Percentiles rank a stretch among this genome's conserved stretches.
phyloP scores from a whole-genome alignment of 2,888 invertebrate species.

The Ormyrus labotus region DNA sequence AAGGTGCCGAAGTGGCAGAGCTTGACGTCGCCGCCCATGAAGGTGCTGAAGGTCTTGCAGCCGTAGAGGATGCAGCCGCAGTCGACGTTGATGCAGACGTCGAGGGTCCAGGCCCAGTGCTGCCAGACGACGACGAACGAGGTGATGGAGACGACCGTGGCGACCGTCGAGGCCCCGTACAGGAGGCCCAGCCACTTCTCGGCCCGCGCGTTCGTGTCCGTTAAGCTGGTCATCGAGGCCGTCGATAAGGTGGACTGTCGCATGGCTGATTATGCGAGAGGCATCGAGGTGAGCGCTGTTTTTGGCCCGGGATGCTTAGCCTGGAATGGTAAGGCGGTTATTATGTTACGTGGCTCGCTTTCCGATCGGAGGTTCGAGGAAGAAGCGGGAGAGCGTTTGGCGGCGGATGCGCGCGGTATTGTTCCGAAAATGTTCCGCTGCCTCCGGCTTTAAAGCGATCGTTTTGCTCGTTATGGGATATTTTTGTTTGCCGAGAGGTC shows the following conservation, averaged over 20 bases:
- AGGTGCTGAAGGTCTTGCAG: conserved; percentile 69
- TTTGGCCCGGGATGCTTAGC: neutral
- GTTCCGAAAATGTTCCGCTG: too few species aligned
- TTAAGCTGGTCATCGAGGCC: conserved; percentile 35
- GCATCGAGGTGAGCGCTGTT: neutral
- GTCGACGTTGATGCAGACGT: conserved; percentile 70
- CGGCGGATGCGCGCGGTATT: too few species aligned
- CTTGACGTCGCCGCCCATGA: conserved; percentile 73
- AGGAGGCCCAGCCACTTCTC: conserved; percentile 64
- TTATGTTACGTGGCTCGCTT: too few species aligned
- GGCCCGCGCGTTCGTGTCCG: conserved; percentile 60
- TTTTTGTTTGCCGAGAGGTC: too few species aligned
- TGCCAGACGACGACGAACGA: conserved; percentile 70
- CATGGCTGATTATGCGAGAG: neutral
- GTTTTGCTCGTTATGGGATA: too few species aligned
- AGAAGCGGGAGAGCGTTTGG: too few species aligned
- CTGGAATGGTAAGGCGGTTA: too few species aligned
- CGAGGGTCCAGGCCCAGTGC: conserved; percentile 72
- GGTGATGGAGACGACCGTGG: conserved; percentile 65
- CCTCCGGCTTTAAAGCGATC: too few species aligned
- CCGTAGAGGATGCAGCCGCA: conserved; percentile 75
- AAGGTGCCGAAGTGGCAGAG: conserved; percentile 72
- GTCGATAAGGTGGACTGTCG: too few species aligned
- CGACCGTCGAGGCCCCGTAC: conserved; percentile 63
- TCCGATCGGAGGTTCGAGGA: too few species aligned